phyloP scores from a whole-genome alignment of 2,113 vertebrate genomes.

The Phalacrocorax pelagicus region DNA sequence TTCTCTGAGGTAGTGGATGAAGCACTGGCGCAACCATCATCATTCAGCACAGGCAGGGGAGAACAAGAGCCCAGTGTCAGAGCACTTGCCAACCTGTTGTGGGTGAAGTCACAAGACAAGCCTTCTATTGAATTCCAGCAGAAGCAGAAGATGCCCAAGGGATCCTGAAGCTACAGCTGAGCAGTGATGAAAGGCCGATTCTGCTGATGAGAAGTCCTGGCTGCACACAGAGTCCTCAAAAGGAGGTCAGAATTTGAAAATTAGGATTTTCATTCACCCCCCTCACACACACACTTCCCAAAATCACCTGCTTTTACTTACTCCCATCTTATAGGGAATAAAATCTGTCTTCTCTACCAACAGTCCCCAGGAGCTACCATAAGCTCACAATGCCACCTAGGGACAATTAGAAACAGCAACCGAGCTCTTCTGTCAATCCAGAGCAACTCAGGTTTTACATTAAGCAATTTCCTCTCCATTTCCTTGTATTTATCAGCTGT shows the following conservation, averaged over 20 bases:
- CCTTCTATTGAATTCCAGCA: not conserved
- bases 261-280: not conserved
- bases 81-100: not conserved
- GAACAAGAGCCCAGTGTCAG: conserved; percentile 33
- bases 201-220: not conserved
- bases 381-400: conserved; percentile 37
- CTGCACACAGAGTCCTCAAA: not conserved
- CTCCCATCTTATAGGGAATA: not conserved
- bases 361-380: not conserved
- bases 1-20: not conserved
- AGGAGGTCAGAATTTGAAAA: not conserved
- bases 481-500: conserved; percentile 20
- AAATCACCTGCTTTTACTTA: not conserved
- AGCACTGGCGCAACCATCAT: not conserved
- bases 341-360: not conserved
- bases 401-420: not conserved
- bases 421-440: not conserved
- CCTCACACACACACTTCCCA: not conserved
- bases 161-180: not conserved
- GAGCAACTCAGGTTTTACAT: not conserved
- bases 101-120: conserved; percentile 9
- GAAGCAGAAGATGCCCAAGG: not conserved
- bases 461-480: conserved; percentile 25
- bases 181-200: not conserved
- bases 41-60: not conserved